These are phyloP conservation scores for Eugnorisma glareosa DNA, from an alignment of 2,888 invertebrate species.

Conservation along the genomic window DNA sequence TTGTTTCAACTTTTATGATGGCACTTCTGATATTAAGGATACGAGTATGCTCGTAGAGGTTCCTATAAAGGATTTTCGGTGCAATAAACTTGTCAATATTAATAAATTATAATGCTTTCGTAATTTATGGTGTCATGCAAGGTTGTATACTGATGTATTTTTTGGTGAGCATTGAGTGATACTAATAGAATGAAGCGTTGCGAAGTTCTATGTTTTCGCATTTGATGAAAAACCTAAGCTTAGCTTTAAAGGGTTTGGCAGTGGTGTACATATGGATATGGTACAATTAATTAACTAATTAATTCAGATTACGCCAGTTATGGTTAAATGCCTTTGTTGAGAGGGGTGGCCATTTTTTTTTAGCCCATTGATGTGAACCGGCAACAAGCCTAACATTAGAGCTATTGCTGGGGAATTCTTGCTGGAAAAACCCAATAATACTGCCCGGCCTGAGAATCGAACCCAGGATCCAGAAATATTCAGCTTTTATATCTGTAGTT, in stretches of 20 bases:
- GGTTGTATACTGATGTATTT: not conserved
- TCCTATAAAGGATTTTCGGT: not conserved
- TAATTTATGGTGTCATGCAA: not conserved
- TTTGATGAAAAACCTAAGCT: not conserved
- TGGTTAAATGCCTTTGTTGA: too few relatives aligned
- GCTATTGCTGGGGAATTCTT: not conserved
- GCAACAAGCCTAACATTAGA: not conserved
- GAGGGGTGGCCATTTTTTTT: too few relatives aligned
- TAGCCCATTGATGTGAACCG: too few relatives aligned
- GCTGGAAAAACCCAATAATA: not conserved
- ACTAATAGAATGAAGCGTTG: not conserved
- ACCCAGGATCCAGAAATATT: not conserved
- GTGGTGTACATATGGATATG: not conserved
- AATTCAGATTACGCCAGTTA: too few relatives aligned
- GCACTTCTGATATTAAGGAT: not conserved
- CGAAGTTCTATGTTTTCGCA: not conserved
- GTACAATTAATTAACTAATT: too few relatives aligned
- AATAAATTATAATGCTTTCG: not conserved
- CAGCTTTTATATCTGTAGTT: not conserved
- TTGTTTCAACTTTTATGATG: conserved; percentile 23
- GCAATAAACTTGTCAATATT: conserved; percentile 7
- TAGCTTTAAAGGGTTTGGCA: not conserved
- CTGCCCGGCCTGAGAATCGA: not conserved
- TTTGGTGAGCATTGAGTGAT: not conserved
- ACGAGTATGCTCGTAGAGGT: not conserved